Base-by-base conservation (phyloP, 2,113 vertebrate genomes). In the Dinomys branickii region DNA sequence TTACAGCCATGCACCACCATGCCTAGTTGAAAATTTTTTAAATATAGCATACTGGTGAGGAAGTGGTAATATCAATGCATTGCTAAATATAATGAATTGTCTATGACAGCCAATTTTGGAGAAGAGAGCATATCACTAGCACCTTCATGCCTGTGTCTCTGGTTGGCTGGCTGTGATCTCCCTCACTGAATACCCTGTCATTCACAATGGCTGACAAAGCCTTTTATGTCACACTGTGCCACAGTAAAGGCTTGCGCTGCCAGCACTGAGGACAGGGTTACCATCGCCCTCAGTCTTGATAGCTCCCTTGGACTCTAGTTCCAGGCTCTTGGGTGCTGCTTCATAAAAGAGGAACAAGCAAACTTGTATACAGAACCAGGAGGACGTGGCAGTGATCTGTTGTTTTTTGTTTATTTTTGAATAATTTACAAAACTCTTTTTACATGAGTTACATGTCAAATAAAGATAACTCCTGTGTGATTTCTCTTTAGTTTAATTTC, bases 401-500 rank as follows among this genome's bases (percentile, higher is more conserved):
- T 47, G 30, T 28, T 33, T 19, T 69, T 47, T 56, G 19, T n/a
- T 28, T 19, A 38, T 41, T 69, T 16, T 22, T 54, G 2, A 38
- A 65, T 12, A 28, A 61, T 88, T 19, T 90, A 88, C 2, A 85
- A 47, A 92, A 35, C 5, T 85, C n/a, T 30, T 65, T 85, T 81
- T 30, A 84, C 22, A 20, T 52, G 52, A 89, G 4, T 65, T 71
- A 91, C 89, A 58, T 50, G 63, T 47, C 58, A 94, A 86, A 86
- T 65, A 63, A 89, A 91, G 3, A 44, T 28, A 92, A 71, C 28
- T 65, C 85, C 78, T 65, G 92, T 88, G 54, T 81, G 61, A 33
- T 85, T 88, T 73, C 90, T 81, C 50, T 47, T 87, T 88, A 65
- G 67, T 83, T 92, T 85, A 73, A 61, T 87, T 94, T 96, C 80